Conservation (phyloP, 2,113 vertebrate genomes). For the Ellobius talpinus region DNA sequence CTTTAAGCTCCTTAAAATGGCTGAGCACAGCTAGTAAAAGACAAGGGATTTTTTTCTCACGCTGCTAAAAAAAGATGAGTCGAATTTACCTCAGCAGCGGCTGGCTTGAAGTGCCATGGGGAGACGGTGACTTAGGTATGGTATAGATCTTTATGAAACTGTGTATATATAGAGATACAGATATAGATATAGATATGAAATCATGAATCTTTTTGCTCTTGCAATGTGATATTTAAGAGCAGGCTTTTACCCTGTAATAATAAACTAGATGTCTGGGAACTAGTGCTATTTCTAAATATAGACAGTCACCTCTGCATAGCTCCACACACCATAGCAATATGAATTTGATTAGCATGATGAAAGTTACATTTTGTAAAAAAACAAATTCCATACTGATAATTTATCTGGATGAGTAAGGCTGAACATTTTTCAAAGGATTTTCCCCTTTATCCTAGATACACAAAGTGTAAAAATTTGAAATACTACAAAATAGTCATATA, state of each 20-base stretch:
- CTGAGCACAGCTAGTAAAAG: conserved; percentile 56
- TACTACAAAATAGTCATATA: not conserved
- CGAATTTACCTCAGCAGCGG: conserved; percentile 87
- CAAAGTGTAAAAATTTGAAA: not conserved
- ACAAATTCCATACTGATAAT: not conserved
- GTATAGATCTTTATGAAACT: conserved; percentile 66
- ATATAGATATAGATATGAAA: not conserved
- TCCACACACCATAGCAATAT: not conserved
- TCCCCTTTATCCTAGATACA: not conserved
- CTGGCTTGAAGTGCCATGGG: conserved; percentile 94
- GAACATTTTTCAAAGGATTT: not conserved
- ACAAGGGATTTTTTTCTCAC: conserved; percentile 1
- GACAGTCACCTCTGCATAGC: conserved; percentile 55
- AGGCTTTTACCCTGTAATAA: conserved; percentile 69
- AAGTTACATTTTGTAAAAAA: conserved; percentile 56
- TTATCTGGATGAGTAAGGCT: conserved; percentile 6
- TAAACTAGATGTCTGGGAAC: conserved; percentile 77
- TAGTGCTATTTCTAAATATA: conserved; percentile 82
- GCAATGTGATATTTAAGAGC: conserved; percentile 70
- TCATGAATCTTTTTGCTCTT: conserved; percentile 51
- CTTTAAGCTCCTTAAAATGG: conserved; percentile 76
- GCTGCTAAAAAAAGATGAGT: conserved; percentile 86
- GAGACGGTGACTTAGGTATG: conserved; percentile 96
- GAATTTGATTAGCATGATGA: conserved; percentile 71
- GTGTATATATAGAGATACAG: too few relatives aligned